These are phyloP conservation scores for Monomorium pharaonis DNA, from an alignment of 1,140 invertebrate genomes.

Conservation along the genomic window DNA sequence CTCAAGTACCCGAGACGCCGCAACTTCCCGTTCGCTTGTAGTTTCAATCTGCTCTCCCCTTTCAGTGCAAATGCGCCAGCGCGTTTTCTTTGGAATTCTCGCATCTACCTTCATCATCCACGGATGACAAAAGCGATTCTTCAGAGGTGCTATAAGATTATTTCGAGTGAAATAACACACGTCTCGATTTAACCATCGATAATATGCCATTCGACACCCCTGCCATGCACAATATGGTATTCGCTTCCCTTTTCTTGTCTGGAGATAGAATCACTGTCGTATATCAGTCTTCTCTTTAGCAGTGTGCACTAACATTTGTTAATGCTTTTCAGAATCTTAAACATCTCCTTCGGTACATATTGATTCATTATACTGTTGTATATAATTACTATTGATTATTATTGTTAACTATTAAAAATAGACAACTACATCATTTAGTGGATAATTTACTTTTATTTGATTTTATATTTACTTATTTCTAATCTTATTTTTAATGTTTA, in stretches of 20 bases:
- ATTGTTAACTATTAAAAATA: neutral
- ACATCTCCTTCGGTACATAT: too few species aligned
- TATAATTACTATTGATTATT: neutral
- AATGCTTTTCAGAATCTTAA: neutral
- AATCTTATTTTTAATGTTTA: too few species aligned
- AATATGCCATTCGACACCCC: neutral
- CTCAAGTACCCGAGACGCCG: neutral
- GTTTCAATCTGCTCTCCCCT: constrained; percentile 34
- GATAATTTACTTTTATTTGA: neutral
- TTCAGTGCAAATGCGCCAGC: neutral
- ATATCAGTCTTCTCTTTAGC: neutral
- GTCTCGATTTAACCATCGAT: neutral
- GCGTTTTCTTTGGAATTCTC: constrained; percentile 8
- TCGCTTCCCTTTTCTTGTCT: neutral
- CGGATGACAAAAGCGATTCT: neutral
- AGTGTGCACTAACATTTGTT: neutral
- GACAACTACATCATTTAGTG: neutral
- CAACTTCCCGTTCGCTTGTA: constrained; percentile 12
- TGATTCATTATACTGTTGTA: neutral
- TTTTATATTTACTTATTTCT: neutral
- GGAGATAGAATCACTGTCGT: neutral
- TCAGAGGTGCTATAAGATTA: neutral
- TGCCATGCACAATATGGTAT: neutral
- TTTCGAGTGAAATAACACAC: constrained; percentile 33
- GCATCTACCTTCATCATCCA: neutral